phyloP scores from a whole-genome alignment of 2,113 vertebrate genomes.

The Pangasianodon gigas region DNA sequence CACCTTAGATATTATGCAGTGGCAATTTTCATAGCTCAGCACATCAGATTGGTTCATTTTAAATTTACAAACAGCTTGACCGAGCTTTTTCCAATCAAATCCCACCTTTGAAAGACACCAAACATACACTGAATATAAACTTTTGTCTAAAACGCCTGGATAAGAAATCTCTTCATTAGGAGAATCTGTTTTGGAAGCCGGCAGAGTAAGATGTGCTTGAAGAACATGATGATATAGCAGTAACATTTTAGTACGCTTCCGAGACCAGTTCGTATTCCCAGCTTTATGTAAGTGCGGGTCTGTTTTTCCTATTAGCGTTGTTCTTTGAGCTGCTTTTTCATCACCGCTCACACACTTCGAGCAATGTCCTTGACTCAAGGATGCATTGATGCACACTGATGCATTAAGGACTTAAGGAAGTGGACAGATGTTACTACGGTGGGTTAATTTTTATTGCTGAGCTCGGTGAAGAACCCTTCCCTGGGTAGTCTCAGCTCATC shows the following conservation, averaged over 20 bases:
- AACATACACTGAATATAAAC: background rate
- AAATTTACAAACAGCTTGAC: no score
- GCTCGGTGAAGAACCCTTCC: background rate
- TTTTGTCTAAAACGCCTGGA: background rate
- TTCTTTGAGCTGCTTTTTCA: background rate
- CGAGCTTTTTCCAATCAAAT: background rate
- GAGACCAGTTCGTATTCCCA: constrained; percentile 18
- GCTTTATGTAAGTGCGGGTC: background rate
- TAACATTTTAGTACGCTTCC: constrained; percentile 27
- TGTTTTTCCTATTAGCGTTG: constrained; percentile 37
- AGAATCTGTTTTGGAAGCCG: background rate
- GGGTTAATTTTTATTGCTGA: background rate
- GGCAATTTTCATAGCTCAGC: background rate
- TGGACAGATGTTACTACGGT: background rate
- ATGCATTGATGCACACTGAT: background rate
- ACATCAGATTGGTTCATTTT: no score
- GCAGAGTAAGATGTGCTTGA: constrained; percentile 8
- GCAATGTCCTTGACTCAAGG: background rate
- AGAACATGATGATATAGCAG: constrained; percentile 34
- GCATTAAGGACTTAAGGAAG: background rate
- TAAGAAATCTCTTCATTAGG: background rate
- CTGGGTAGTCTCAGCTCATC: background rate
- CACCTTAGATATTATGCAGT: background rate
- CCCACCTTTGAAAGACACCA: background rate
- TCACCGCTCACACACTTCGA: background rate